Percentiles rank a stretch among this genome's conserved stretches.
These are phyloP conservation scores for Anodontia alba DNA, from an alignment of 2,888 invertebrate genomes.

Conservation along the genomic window DNA sequence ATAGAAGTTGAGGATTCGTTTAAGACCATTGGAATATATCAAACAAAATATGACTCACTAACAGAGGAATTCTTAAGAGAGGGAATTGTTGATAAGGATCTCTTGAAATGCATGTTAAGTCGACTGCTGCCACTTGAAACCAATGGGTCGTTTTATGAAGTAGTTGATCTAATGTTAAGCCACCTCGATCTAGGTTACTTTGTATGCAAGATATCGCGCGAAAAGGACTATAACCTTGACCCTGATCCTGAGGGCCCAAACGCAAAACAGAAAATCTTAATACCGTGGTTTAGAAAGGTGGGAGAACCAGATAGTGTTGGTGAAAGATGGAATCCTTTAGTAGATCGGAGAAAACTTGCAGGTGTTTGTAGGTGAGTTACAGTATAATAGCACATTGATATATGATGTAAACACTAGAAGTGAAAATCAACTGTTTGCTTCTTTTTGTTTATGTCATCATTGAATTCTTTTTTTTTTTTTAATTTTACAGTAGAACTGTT, in stretches of 20 bases:
- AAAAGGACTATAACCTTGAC: conserved; percentile 51
- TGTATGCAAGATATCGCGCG: conserved; percentile 58
- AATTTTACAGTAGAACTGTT: no score
- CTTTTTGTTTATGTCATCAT: no score
- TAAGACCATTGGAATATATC: conserved; percentile 69
- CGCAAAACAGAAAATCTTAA: conserved; percentile 68
- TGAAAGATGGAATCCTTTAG: conserved; percentile 64
- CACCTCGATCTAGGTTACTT: conserved; percentile 80
- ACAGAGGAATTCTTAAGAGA: conserved; percentile 73
- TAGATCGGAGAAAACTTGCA: conserved; percentile 64
- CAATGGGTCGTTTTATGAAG: conserved; percentile 66
- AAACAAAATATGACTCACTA: conserved; percentile 70
- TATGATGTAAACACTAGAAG: no score
- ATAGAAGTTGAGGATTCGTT: conserved; percentile 76
- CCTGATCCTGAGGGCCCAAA: conserved; percentile 61
- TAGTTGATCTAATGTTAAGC: conserved; percentile 69
- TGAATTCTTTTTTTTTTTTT: no score
- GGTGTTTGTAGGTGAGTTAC: conserved; percentile 66
- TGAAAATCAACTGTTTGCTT: no score
- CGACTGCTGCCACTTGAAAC: conserved; percentile 72
- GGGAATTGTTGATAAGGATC: conserved; percentile 79
- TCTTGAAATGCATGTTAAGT: conserved; percentile 75
- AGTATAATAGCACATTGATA: no score
- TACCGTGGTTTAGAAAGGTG: conserved; percentile 78
- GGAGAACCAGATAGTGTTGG: conserved; percentile 68